Evolutionary conservation across 2,888 invertebrate genomes (phyloP), one percentile per base, ranked within the genome.

Genomic region (Metallyticus violacea): DNA sequence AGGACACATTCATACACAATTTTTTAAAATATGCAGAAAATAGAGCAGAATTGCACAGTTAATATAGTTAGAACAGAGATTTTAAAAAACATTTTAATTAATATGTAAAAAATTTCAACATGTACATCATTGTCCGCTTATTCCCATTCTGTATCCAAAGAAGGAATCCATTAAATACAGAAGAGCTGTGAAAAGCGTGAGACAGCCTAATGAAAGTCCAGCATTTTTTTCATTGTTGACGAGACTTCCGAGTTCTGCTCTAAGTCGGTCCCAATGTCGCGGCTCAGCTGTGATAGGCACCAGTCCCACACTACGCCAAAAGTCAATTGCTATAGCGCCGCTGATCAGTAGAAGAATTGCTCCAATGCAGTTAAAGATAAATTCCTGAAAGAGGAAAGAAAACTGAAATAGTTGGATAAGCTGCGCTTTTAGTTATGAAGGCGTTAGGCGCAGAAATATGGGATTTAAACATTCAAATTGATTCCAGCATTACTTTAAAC

Each of bases 311-410:
- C 86, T 85, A 26, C 88, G 87, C 88, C 88, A 88, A 79, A 88
- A 88, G 85, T 88, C 88, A 79, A 88, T 87, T n/a, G 88, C 88
- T 26, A 88, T 87, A 77, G 88, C 84, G 28, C 88, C 88, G 26
- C 85, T 80, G 5, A 87, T 7, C 62, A 88, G 79, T n/a, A 88
- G 78, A 9, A 88, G 29, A 30, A 88, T 80, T 6, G 87, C 87
- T 28, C 88, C 88, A 29, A 81, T 28, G 30, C 85, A 79, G 76
- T 87, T 88, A 83, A 88, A 88, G 28, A 88, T 6, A 62, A 88
- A 87, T 81, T 88, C 88, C 88, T 88, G 85, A 15, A 28, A 83
- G 79, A 6, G 26, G 7, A 25, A 25, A 0, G 6, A n/a, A 27
- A n/a, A 28, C 0, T 22, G n/a, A n/a, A n/a, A n/a, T n/a, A n/a